phyloP scores from a whole-genome alignment of 2,888 invertebrate species.

The Aelia acuminata region DNA sequence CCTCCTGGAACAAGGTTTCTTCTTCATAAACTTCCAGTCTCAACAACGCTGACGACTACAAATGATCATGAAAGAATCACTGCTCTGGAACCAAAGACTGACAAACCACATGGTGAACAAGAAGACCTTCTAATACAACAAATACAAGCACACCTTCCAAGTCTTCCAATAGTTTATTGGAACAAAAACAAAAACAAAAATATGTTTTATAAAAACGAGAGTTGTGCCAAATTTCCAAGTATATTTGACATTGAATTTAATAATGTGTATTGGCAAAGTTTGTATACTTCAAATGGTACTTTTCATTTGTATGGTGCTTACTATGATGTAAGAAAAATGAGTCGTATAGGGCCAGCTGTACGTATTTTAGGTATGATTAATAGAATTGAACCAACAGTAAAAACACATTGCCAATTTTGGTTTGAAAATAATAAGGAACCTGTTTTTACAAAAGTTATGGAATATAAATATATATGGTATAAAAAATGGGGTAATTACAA shows the following conservation, averaged over 20 bases:
- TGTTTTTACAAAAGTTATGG: constrained; percentile 84
- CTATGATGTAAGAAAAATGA: constrained; percentile 84
- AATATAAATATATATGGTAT: constrained; percentile 95
- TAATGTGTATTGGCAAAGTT: constrained; percentile 93
- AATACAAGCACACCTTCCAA: constrained; percentile 85
- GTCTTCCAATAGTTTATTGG: constrained; percentile 89
- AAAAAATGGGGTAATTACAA: constrained; percentile 95
- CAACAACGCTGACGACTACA: constrained; percentile 51
- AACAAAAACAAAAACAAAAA: constrained; percentile 85
- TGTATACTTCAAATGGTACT: constrained; percentile 86
- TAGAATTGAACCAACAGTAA: constrained; percentile 85
- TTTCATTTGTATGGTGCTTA: constrained; percentile 90
- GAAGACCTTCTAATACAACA: constrained; percentile 75
- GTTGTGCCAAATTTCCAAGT: constrained; percentile 88
- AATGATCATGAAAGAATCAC: constrained; percentile 69
- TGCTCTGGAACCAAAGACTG: constrained; percentile 75
- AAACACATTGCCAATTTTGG: constrained; percentile 91
- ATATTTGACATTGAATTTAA: constrained; percentile 93
- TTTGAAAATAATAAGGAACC: constrained; percentile 88
- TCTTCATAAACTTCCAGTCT: constrained; percentile 70
- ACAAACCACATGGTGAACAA: constrained; percentile 74
- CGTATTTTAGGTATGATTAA: constrained; percentile 91
- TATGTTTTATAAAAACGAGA: constrained; percentile 75
- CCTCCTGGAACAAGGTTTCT: constrained; percentile 72
- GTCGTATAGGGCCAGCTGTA: constrained; percentile 85